Evolutionary conservation across 2,113 vertebrate genomes (phyloP).

Genomic region (Pedetes capensis): DNA sequence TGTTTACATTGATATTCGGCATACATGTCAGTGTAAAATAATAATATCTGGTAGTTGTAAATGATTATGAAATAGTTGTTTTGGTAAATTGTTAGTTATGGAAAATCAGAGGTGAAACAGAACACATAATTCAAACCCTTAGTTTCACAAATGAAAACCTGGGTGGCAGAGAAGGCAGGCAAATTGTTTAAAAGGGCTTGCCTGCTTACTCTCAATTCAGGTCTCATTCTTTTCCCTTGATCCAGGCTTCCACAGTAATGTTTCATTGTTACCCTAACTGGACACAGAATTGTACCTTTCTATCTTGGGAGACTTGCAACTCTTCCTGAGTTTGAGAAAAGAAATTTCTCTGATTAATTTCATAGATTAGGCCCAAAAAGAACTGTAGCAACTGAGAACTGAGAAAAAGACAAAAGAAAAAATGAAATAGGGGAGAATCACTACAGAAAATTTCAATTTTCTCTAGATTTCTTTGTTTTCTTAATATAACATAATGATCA

Average conservation of each 20-base stretch:
- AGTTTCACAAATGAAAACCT: slow-evolving; percentile 7
- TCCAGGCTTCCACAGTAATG: neutral
- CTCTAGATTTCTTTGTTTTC: neutral
- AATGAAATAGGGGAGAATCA: neutral
- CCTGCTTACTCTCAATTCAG: neutral
- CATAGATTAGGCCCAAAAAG: neutral
- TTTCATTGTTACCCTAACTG: neutral
- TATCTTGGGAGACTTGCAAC: neutral
- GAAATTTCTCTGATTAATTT: neutral
- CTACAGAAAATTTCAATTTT: neutral
- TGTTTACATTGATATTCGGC: neutral
- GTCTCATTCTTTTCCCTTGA: neutral
- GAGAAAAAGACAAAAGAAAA: neutral
- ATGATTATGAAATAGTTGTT: neutral
- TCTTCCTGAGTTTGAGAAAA: neutral
- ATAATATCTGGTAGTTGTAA: slow-evolving; percentile 4
- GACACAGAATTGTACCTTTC: neutral
- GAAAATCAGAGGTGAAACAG: neutral
- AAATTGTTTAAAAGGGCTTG: neutral
- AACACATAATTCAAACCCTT: neutral
- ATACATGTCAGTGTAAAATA: neutral
- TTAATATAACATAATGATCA: neutral
- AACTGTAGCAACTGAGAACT: neutral
- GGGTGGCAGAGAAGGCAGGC: neutral
- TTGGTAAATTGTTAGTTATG: slow-evolving; percentile 13